Evolutionary conservation across 1,140 invertebrate genomes (phyloP).

Genomic region (Drosophila ambigua): DNA sequence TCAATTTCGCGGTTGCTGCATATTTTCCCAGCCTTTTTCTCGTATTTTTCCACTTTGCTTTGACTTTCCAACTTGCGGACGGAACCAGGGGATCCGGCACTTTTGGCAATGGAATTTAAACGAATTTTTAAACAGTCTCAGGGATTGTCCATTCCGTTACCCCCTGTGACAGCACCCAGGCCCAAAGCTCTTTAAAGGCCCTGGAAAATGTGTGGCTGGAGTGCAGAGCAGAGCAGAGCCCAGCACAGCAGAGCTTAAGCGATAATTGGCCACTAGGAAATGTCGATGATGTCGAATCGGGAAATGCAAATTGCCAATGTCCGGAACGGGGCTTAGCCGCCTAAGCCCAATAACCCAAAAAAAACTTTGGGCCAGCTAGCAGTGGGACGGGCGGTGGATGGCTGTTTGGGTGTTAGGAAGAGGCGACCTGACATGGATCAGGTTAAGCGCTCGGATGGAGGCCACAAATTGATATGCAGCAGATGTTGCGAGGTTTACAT

Average conservation of each 20-base stretch:
- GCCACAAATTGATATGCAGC: constrained; percentile 77
- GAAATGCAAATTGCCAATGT: constrained; percentile 76
- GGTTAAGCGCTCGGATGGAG: constrained; percentile 36
- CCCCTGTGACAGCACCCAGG: constrained; percentile 22
- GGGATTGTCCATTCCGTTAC: not conserved
- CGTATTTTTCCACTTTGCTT: constrained; percentile 41
- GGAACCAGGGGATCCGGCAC: constrained; percentile 30
- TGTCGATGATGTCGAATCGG: constrained; percentile 63
- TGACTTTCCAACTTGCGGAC: constrained; percentile 35
- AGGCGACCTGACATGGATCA: constrained; percentile 54
- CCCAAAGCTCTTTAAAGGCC: constrained; percentile 43
- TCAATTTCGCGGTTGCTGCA: constrained; percentile 81
- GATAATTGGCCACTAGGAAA: constrained; percentile 78
- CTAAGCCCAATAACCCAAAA: constrained; percentile 35
- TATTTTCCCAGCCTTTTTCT: constrained; percentile 72
- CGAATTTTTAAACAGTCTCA: constrained; percentile 62
- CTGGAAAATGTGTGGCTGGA: constrained; percentile 15
- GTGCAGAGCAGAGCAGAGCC: constrained; percentile 19
- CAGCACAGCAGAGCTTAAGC: constrained; percentile 59
- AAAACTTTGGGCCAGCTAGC: constrained; percentile 15
- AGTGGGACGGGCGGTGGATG: not conserved
- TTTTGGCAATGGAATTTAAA: constrained; percentile 77
- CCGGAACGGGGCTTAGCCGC: constrained; percentile 66
- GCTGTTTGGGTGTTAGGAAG: constrained; percentile 10
- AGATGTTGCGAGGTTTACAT: constrained; percentile 69